These are phyloP conservation scores for Loriculus beryllinus DNA, from an alignment of 2,797 vertebrate species.

Conservation along the genomic window DNA sequence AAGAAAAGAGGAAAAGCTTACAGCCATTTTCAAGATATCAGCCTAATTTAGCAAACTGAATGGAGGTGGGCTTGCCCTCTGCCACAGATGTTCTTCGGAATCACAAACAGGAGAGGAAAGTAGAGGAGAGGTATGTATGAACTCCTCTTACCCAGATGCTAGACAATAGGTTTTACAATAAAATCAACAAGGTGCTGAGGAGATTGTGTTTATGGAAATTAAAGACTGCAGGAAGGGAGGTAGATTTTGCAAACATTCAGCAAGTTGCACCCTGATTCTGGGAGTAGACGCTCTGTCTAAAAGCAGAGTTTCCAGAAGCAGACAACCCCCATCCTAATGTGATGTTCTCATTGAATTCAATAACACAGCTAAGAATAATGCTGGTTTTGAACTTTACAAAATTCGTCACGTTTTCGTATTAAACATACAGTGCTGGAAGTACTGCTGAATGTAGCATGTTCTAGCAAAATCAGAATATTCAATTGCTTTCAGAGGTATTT, in stretches of 20 bases:
- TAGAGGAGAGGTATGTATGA: background rate
- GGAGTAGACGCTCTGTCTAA: accelerated
- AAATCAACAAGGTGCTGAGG: background rate
- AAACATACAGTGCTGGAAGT: background rate
- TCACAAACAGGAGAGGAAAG: background rate
- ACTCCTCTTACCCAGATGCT: background rate
- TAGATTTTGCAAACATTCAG: background rate
- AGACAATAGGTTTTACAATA: background rate
- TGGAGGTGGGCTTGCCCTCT: background rate
- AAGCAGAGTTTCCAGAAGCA: background rate
- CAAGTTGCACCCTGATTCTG: background rate
- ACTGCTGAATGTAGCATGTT: background rate
- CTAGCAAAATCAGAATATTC: background rate
- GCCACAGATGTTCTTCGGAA: background rate
- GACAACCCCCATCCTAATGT: accelerated
- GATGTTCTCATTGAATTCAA: accelerated
- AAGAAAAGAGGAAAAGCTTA: background rate
- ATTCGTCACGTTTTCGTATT: background rate
- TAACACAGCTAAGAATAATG: background rate
- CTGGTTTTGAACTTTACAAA: background rate
- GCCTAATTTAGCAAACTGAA: background rate
- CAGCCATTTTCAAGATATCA: background rate
- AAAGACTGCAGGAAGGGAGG: background rate
- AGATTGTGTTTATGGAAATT: background rate
- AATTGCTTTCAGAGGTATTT: background rate